phyloP scores from a whole-genome alignment of 2,113 vertebrate species.

The Charadrius vociferus region DNA sequence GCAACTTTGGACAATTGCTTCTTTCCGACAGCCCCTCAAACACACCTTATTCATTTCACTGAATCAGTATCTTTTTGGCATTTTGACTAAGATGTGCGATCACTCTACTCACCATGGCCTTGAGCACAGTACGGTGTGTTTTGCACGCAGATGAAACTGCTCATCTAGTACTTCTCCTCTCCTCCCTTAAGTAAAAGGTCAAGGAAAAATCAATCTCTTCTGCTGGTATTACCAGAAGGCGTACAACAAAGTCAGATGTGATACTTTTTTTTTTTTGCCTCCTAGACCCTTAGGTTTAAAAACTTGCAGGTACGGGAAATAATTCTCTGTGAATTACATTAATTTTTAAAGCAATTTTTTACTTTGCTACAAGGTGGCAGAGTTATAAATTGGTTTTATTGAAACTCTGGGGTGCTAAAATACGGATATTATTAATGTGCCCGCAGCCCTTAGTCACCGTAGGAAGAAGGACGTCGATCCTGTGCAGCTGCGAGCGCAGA shows the following conservation, averaged over 20 bases:
- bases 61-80: neutral
- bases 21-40: neutral
- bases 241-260: neutral
- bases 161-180: neutral
- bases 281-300: neutral
- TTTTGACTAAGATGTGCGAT: neutral
- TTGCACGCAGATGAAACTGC: neutral
- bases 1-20: neutral
- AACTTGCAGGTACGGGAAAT: neutral
- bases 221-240: neutral
- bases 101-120: neutral
- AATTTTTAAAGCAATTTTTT: neutral
- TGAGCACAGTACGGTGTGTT: neutral
- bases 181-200: neutral
- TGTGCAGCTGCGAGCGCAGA: neutral
- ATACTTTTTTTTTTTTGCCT: neutral
- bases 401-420: neutral
- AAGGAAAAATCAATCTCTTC: neutral
- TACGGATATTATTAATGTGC: neutral
- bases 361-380: neutral
- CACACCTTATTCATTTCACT: neutral
- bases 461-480: neutral
- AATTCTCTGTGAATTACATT: neutral
- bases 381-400: neutral
- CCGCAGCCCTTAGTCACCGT: rapidly evolving